phyloP scores from a whole-genome alignment of 1,140 invertebrate species.

The Hestina assimilis region DNA sequence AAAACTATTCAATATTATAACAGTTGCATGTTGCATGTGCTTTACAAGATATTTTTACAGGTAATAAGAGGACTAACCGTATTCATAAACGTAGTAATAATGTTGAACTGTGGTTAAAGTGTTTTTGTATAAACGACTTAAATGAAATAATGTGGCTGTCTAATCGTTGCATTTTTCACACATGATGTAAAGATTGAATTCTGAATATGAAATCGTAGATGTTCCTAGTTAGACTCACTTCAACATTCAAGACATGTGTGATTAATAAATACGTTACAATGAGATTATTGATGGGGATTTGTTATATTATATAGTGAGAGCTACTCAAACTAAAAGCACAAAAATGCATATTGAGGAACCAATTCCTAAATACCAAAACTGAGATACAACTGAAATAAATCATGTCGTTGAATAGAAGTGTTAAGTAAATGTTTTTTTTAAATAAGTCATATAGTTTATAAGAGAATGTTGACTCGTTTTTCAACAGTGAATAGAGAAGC shows the following conservation, averaged over 20 bases:
- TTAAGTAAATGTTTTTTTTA: slow-evolving; percentile 72
- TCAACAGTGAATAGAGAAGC: slow-evolving; percentile 49
- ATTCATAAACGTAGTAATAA: slow-evolving; percentile 72
- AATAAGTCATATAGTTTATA: slow-evolving; percentile 68
- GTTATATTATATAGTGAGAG: slow-evolving; percentile 46
- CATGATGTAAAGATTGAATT: slow-evolving; percentile 59
- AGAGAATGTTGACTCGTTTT: slow-evolving; percentile 62
- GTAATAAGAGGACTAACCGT: slow-evolving; percentile 72
- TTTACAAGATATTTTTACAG: slow-evolving; percentile 76
- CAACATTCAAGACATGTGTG: slow-evolving; percentile 61
- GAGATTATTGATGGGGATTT: slow-evolving; percentile 55
- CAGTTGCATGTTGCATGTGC: slow-evolving; percentile 66
- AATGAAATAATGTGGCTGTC: slow-evolving; percentile 69
- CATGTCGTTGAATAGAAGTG: slow-evolving; percentile 69
- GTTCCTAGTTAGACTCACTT: slow-evolving; percentile 70
- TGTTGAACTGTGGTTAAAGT: slow-evolving; percentile 62
- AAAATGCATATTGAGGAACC: slow-evolving; percentile 60
- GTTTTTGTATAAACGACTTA: slow-evolving; percentile 68
- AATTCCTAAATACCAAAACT: slow-evolving; percentile 66
- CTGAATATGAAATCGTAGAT: slow-evolving; percentile 58
- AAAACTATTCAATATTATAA: slow-evolving; percentile 62
- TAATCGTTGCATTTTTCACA: slow-evolving; percentile 73
- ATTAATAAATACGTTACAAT: slow-evolving; percentile 46
- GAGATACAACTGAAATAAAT: slow-evolving; percentile 54
- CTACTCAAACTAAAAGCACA: slow-evolving; percentile 56